phyloP scores from a whole-genome alignment of 2,888 invertebrate species.

The Lamellibrachia satsuma region DNA sequence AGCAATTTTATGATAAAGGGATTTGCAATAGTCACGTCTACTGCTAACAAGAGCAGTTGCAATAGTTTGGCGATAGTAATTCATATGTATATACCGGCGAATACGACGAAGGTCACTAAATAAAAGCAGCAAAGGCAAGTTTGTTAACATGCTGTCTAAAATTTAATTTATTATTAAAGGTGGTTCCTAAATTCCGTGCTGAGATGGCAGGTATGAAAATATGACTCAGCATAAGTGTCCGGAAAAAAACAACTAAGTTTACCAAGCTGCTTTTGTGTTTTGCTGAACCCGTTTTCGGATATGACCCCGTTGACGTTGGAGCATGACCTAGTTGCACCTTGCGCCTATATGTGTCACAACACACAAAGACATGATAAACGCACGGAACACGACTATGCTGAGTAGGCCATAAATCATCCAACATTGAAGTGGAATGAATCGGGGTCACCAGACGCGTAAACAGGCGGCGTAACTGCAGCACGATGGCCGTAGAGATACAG shows the following conservation, averaged over 20 bases:
- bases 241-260: too few species aligned
- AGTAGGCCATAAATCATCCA: background rate
- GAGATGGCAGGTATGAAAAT: too few species aligned
- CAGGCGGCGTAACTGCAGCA: background rate
- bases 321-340: background rate
- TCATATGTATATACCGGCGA: too few species aligned
- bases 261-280: too few species aligned
- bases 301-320: background rate
- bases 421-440: background rate
- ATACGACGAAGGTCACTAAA: too few species aligned
- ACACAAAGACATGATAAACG: background rate
- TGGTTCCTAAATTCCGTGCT: too few species aligned
- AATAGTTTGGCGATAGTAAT: too few species aligned
- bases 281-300: background rate
- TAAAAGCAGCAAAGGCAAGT: background rate
- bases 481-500: background rate
- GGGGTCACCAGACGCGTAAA: background rate
- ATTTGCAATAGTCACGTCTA: too few species aligned
- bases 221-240: too few species aligned
- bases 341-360: background rate
- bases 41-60: too few species aligned
- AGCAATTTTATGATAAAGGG: too few species aligned
- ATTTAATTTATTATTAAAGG: background rate
- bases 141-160: background rate
- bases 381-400: background rate